Base-by-base conservation (phyloP, 2,888 invertebrate species). In the Parnassius glacialis region DNA sequence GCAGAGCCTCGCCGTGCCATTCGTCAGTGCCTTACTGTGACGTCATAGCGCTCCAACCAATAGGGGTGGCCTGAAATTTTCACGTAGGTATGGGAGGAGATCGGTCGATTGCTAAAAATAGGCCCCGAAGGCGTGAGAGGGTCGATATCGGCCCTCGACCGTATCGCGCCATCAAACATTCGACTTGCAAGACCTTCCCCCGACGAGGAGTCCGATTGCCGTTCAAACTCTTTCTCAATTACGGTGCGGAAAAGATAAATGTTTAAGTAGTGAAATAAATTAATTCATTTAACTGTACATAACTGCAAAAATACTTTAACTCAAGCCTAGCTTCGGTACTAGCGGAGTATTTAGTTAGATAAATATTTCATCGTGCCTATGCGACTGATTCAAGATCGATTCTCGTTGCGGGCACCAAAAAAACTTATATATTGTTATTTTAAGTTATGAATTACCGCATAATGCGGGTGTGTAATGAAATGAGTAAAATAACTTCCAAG, bases 51-150 rank as follows among this genome's bases (percentile, higher is more conserved):
- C 70, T 67, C 68, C 73, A 61, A 59, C 90, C 89, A 90, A 90
- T 89, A 47, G 68, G 54, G 47, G 11, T 61, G 64, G 64, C 73
- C 90, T 90, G 90, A 90, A 90, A 84, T 52, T 78, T 84, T 87
- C 87, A 86, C 72, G 89, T 90, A 90, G 90, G 89, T 89, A 90
- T 84, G 81, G 69, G 71, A 74, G 74, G 73, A 68, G 74, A 70
- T 72, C 76, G 87, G 84, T 88, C 87, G 87, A 87, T 87, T 68
- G 74, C 84, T 89, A 88, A 87, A 90, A 84, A 89, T 90, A 90
- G 85, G 80, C 78, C 74, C 75, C 67, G 67, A 64, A 66, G 64
- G 65, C 66, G 50, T 62, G 65, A 68, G 70, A 63, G 63, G 71
- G 70, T 74, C 74, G 74, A 74, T 74, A 74, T 62, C 61, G 56